A percentile compares a stretch with the other conserved stretches of the same genome.
Conservation (phyloP, 2,797 vertebrate species). For the Pyrocephalus nanus region DNA sequence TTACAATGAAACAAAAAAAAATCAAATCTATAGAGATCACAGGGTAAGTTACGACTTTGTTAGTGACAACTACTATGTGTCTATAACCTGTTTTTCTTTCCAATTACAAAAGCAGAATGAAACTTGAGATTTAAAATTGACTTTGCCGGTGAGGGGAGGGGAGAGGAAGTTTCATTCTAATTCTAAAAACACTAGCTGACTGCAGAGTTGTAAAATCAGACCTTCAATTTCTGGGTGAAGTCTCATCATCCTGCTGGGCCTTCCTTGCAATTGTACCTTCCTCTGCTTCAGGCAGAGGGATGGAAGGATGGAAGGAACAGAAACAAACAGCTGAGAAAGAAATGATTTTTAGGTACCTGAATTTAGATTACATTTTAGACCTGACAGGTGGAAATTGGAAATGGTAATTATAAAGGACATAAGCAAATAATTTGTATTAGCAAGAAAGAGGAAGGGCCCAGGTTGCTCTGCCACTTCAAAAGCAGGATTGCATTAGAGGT, state of each 20-base stretch:
- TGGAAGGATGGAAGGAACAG: not conserved
- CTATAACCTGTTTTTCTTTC: not conserved
- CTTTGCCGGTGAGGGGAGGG: too few relatives aligned
- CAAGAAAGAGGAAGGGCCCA: not conserved
- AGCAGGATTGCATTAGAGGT: not conserved
- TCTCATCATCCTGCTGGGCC: too few relatives aligned
- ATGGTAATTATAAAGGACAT: not conserved
- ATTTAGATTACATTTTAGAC: not conserved
- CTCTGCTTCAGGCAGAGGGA: not conserved
- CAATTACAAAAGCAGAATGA: not conserved
- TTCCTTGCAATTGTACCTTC: not conserved
- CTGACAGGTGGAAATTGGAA: conserved; percentile 12
- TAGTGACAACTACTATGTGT: not conserved
- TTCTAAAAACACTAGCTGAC: not conserved
- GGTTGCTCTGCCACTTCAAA: not conserved
- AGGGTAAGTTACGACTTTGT: not conserved
- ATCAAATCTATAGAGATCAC: not conserved
- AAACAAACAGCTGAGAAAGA: not conserved
- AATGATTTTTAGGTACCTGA: not conserved
- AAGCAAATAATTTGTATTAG: not conserved
- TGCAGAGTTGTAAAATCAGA: not conserved
- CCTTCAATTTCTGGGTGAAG: not conserved
- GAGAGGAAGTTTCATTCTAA: not conserved
- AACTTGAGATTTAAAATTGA: not conserved
- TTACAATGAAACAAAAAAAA: not conserved